A percentile compares a stretch with the other conserved stretches of the same genome.
Conservation (phyloP, 2,113 vertebrate genomes). For the Fulica atra region DNA sequence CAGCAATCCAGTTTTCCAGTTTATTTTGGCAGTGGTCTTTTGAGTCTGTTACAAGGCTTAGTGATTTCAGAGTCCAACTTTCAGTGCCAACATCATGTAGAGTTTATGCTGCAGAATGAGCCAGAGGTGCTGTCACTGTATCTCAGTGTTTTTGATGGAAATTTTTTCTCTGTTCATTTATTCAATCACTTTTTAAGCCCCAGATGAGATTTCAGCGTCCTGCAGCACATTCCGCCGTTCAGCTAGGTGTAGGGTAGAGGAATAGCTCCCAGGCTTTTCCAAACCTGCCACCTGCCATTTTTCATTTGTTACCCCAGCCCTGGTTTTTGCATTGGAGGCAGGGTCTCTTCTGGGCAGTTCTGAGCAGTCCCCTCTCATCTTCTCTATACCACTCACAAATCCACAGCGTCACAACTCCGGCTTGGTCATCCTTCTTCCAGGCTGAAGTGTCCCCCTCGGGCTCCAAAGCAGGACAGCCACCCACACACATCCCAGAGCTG, state of each 20-base stretch:
- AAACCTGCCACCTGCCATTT: not conserved
- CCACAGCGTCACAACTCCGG: not conserved
- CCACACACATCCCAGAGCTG: not conserved
- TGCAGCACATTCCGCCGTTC: not conserved
- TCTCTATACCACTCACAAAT: not conserved
- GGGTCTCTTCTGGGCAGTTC: not conserved
- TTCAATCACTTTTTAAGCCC: not conserved
- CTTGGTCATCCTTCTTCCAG: fast-evolving
- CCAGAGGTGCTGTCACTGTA: not conserved
- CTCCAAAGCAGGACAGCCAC: not conserved
- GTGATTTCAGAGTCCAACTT: not conserved
- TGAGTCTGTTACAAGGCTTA: not conserved
- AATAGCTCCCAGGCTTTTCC: not conserved
- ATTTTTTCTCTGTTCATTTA: not conserved
- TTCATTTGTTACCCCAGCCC: too few species aligned
- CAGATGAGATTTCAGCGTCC: not conserved
- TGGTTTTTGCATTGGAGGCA: not conserved
- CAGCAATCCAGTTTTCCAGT: not conserved
- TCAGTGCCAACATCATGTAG: not conserved
- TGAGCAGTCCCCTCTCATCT: not conserved
- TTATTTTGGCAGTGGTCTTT: not conserved
- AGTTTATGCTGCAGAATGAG: not conserved
- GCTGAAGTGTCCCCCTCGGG: not conserved
- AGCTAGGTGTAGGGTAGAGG: not conserved
- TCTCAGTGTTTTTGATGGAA: not conserved